These are phyloP conservation scores for Zaprionus africanus DNA, from an alignment of 1,140 invertebrate species.

Conservation along the genomic window DNA sequence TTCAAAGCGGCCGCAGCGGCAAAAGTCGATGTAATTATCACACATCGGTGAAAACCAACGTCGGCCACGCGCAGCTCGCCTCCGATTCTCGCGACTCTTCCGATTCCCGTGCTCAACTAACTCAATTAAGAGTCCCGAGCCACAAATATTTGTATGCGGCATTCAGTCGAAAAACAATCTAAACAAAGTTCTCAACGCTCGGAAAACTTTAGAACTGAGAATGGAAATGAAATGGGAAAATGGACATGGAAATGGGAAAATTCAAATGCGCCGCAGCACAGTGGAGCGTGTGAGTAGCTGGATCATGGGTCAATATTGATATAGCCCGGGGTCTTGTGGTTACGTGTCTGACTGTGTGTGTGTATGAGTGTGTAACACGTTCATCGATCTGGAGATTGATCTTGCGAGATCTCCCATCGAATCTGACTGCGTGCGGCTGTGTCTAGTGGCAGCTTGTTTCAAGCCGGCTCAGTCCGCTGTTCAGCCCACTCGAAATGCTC, in stretches of 20 bases:
- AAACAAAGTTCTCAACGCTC: slow-evolving; percentile 61
- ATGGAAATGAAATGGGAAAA: neutral
- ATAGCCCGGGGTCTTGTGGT: slow-evolving; percentile 12
- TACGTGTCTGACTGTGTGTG: neutral
- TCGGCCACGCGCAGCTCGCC: slow-evolving; percentile 67
- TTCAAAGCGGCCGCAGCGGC: slow-evolving; percentile 73
- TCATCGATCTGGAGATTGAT: slow-evolving; percentile 8
- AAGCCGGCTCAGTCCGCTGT: slow-evolving; percentile 29
- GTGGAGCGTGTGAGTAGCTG: slow-evolving; percentile 45
- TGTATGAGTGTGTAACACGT: slow-evolving; percentile 10
- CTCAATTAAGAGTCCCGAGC: slow-evolving; percentile 69
- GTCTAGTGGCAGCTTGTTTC: slow-evolving; percentile 24
- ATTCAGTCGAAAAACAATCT: slow-evolving; percentile 79
- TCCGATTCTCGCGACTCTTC: neutral
- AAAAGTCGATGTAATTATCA: slow-evolving; percentile 70
- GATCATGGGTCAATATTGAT: slow-evolving; percentile 56
- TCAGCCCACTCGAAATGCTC: slow-evolving; percentile 17
- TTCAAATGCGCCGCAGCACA: slow-evolving; percentile 55
- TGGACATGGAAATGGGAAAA: slow-evolving; percentile 15
- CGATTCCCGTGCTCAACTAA: slow-evolving; percentile 64
- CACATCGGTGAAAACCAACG: slow-evolving; percentile 79
- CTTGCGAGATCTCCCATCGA: neutral
- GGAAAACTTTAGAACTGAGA: neutral
- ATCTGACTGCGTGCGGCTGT: slow-evolving; percentile 9
- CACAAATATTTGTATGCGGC: slow-evolving; percentile 78